A percentile compares a stretch with the other conserved stretches of the same genome.
phyloP scores from a whole-genome alignment of 2,113 vertebrate species.

The Microtus montanus region DNA sequence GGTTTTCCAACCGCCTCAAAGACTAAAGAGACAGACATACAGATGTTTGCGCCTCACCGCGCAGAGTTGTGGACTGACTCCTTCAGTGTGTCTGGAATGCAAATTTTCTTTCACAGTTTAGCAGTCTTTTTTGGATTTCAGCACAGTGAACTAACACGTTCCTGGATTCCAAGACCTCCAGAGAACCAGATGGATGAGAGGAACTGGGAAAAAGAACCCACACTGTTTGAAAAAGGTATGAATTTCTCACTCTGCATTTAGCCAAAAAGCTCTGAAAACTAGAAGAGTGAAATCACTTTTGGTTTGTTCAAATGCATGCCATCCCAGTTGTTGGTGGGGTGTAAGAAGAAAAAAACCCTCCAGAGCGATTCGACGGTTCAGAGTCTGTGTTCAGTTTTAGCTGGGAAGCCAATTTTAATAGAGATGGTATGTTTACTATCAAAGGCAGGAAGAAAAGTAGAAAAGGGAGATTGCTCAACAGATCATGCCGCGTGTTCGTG shows the following conservation, averaged over 20 bases:
- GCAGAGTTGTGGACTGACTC: conserved; percentile 58
- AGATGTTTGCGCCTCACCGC: conserved; percentile 73
- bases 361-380: conserved; percentile 52
- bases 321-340: conserved; percentile 68
- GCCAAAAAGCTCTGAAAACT: conserved; percentile 79
- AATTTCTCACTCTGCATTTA: conserved; percentile 78
- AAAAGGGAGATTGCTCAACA: conserved; percentile 35
- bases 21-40: conserved; percentile 65
- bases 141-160: conserved; percentile 79
- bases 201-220: conserved; percentile 76
- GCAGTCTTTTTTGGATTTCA: conserved; percentile 80
- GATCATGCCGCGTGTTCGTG: not conserved
- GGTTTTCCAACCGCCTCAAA: conserved; percentile 51
- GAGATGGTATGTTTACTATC: conserved; percentile 75
- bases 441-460: conserved; percentile 60
- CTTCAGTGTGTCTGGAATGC: conserved; percentile 70
- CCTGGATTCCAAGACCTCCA: conserved; percentile 80
- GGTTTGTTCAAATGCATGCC: conserved; percentile 81
- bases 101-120: conserved; percentile 81
- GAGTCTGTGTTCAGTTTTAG: conserved; percentile 64
- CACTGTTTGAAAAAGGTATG: conserved; percentile 81
- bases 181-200: conserved; percentile 77
- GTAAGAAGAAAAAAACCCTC: conserved; percentile 21
- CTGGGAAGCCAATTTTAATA: conserved; percentile 71
- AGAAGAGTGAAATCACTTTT: conserved; percentile 73